A percentile compares a stretch with the other conserved stretches of the same genome.
phyloP scores from a whole-genome alignment of 2,888 invertebrate species.

The Heliconius erato region DNA sequence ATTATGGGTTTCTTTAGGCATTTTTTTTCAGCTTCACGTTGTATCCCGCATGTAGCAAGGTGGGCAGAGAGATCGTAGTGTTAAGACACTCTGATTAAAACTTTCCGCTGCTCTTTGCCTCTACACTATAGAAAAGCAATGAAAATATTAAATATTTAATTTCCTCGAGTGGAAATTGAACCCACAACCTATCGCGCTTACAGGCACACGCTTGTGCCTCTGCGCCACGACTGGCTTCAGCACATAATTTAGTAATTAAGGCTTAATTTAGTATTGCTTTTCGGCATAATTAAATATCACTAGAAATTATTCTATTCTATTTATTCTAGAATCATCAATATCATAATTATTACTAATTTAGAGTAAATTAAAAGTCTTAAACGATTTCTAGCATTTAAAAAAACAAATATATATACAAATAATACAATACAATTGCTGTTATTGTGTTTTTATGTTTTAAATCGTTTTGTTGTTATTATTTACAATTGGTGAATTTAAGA shows the following conservation, averaged over 20 bases:
- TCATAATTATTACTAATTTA: too few species aligned
- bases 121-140: too few species aligned
- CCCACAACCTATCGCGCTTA: too few species aligned
- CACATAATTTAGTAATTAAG: too few species aligned
- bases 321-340: too few species aligned
- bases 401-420: constrained; percentile 1
- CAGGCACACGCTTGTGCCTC: too few species aligned
- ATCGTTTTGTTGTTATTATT: constrained; percentile 21
- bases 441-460: not conserved
- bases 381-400: not conserved
- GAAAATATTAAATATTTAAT: too few species aligned
- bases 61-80: not conserved
- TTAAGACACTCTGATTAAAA: not conserved
- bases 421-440: constrained; percentile 5
- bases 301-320: too few species aligned
- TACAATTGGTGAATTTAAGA: constrained; percentile 31
- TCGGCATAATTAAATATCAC: too few species aligned
- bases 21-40: not conserved
- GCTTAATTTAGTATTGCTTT: too few species aligned
- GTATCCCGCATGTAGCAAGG: not conserved
- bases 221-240: too few species aligned
- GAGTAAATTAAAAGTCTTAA: not conserved
- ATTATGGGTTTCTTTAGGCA: not conserved
- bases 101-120: not conserved
- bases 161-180: too few species aligned